Evolutionary conservation across 2,888 invertebrate genomes (phyloP).

Genomic region (Eupithecia centaureata): DNA sequence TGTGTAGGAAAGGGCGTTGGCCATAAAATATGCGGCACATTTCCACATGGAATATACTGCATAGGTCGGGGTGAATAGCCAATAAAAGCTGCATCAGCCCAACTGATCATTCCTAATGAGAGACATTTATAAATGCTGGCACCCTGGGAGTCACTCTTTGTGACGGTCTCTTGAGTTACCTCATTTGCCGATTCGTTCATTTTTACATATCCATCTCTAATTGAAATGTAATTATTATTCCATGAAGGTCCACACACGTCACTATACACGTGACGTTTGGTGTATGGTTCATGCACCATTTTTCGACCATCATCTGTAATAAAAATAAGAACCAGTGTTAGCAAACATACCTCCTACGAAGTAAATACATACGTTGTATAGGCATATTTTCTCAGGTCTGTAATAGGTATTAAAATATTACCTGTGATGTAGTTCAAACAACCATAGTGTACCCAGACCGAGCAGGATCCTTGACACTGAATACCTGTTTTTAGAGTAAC

Average conservation of each 20-base stretch:
- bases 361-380: background rate
- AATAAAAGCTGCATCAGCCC: background rate
- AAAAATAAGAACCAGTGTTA: background rate
- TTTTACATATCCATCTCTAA: background rate
- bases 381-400: no score
- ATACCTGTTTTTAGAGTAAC: background rate
- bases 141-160: background rate
- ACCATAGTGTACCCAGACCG: background rate
- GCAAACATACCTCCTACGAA: background rate
- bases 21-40: background rate
- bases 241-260: background rate
- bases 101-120: background rate
- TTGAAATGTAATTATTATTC: background rate
- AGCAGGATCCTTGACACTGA: background rate
- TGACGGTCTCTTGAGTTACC: background rate
- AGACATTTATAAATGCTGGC: background rate
- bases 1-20: background rate
- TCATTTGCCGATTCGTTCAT: background rate
- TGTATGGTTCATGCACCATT: background rate
- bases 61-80: background rate
- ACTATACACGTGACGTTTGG: background rate
- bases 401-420: background rate
- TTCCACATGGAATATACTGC: background rate
- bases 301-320: background rate
- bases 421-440: constrained; percentile 1